phyloP scores from a whole-genome alignment of 2,888 invertebrate genomes.

The Lacanobia wlatinum region DNA sequence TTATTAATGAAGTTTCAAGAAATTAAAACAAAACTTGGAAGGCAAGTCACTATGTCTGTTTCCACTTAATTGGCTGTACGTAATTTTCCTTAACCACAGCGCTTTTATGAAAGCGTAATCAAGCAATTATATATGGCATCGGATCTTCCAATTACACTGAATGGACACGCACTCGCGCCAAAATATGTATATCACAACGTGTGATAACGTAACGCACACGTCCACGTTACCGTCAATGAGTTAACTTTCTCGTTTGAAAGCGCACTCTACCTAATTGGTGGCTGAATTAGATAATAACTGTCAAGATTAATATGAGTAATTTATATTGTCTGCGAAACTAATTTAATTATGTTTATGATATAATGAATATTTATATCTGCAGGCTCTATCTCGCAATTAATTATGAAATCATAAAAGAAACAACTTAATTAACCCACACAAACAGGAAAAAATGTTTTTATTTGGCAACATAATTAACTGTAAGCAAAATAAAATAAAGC shows the following conservation, averaged over 20 bases:
- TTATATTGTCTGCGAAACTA: constrained; percentile 52
- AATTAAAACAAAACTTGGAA: constrained; percentile 13
- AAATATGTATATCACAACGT: constrained; percentile 50
- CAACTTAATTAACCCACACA: constrained; percentile 26
- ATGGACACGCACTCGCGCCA: constrained; percentile 60
- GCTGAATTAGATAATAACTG: constrained; percentile 61
- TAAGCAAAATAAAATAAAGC: constrained; percentile 30
- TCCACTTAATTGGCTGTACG: constrained; percentile 13
- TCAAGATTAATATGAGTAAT: constrained; percentile 53
- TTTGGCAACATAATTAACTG: background rate
- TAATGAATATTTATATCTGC: constrained; percentile 55
- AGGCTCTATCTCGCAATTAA: constrained; percentile 29
- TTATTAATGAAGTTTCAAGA: background rate
- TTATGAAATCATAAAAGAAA: constrained; percentile 38
- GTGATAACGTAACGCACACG: constrained; percentile 53
- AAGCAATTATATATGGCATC: constrained; percentile 62
- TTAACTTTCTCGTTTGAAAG: constrained; percentile 61
- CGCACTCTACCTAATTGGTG: constrained; percentile 58
- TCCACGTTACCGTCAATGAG: constrained; percentile 55
- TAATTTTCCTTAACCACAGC: constrained; percentile 22
- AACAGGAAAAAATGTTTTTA: background rate
- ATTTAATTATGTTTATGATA: constrained; percentile 49
- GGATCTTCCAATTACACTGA: constrained; percentile 63
- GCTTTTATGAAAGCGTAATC: constrained; percentile 49
- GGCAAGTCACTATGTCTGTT: background rate